Conservation (phyloP, 1,140 invertebrate species). For the Helicoverpa zea region DNA sequence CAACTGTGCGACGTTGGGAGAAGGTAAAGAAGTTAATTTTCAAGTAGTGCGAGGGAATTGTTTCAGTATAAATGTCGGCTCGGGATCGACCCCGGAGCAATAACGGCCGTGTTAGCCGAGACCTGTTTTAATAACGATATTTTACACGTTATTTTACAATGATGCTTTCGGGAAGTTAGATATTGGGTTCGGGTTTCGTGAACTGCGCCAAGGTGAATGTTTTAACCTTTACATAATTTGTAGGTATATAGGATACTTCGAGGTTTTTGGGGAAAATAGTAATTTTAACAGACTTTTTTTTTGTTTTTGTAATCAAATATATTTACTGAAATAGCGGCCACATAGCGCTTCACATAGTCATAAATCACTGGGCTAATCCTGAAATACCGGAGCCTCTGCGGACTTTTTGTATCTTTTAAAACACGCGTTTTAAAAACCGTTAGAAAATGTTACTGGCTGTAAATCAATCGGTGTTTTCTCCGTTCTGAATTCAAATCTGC, state of each 20-base stretch:
- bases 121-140: slow-evolving; percentile 43
- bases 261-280: not conserved
- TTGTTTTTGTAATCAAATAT: not conserved
- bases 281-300: not conserved
- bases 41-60: slow-evolving; percentile 20
- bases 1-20: slow-evolving; percentile 23
- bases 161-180: slow-evolving; percentile 26
- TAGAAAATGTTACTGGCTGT: slow-evolving; percentile 43
- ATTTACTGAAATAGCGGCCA: not conserved
- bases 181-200: slow-evolving; percentile 13
- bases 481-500: slow-evolving; percentile 57
- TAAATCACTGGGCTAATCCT: slow-evolving; percentile 33
- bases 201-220: slow-evolving; percentile 8
- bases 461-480: slow-evolving; percentile 56
- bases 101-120: slow-evolving; percentile 25
- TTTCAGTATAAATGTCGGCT: slow-evolving; percentile 35
- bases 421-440: slow-evolving; percentile 31
- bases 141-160: slow-evolving; percentile 40
- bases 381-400: slow-evolving; percentile 29
- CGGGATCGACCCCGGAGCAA: slow-evolving; percentile 12
- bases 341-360: not conserved
- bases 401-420: slow-evolving; percentile 29
- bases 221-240: slow-evolving; percentile 14
- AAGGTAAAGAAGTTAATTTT: slow-evolving; percentile 39
- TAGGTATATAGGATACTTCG: not conserved